Conservation (phyloP, 1,140 invertebrate genomes). For the Solen grandis region DNA sequence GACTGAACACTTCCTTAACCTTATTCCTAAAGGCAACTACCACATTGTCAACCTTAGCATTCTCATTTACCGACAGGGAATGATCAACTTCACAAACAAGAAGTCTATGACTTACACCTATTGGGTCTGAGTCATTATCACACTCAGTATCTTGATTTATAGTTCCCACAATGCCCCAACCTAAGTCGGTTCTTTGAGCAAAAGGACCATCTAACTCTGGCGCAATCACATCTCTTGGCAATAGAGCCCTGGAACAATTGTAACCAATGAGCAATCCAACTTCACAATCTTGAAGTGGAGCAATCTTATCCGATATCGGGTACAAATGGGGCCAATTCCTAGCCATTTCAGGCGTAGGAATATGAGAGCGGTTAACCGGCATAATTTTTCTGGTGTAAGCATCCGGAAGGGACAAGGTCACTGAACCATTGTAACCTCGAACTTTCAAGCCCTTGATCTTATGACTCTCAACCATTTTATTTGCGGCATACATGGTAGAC, state of each 20-base stretch:
- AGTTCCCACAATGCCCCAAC: constrained; percentile 14
- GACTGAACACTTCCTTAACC: neutral
- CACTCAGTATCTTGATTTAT: neutral
- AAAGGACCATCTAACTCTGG: constrained; percentile 2
- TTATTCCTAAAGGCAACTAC: too few relatives aligned
- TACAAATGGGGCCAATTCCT: constrained; percentile 42
- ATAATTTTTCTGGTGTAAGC: constrained; percentile 48
- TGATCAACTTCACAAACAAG: constrained; percentile 7
- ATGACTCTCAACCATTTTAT: constrained; percentile 19
- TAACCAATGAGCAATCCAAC: constrained; percentile 51
- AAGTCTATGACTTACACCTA: constrained; percentile 15
- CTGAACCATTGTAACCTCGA: constrained; percentile 14
- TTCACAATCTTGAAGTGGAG: constrained; percentile 7
- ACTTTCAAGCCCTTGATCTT: constrained; percentile 41
- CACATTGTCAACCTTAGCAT: too few relatives aligned
- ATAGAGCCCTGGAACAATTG: constrained; percentile 23
- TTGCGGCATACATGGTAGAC: constrained; percentile 44
- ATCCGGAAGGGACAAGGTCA: constrained; percentile 29
- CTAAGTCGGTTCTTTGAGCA: constrained; percentile 17
- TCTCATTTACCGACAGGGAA: too few relatives aligned
- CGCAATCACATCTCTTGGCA: constrained; percentile 3
- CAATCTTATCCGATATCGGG: constrained; percentile 2
- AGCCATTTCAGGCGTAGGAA: constrained; percentile 48
- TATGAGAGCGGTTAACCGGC: constrained; percentile 35
- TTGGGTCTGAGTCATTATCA: neutral